phyloP scores from a whole-genome alignment of 1,140 invertebrate species.

The Hydropsyche tenuis region DNA sequence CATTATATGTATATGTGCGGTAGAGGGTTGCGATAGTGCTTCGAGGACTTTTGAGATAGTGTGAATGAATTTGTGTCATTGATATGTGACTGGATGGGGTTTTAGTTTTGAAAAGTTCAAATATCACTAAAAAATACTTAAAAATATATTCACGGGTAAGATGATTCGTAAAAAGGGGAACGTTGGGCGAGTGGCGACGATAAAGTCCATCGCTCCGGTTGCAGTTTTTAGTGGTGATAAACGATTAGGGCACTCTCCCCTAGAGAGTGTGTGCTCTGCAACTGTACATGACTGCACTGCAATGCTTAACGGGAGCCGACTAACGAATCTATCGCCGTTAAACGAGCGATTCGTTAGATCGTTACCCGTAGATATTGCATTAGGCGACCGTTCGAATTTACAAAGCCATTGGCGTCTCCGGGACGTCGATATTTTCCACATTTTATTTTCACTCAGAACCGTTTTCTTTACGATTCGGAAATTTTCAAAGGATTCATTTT shows the following conservation, averaged over 20 bases:
- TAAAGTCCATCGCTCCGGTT: not conserved
- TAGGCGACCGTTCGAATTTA: slow-evolving; percentile 47
- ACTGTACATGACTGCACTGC: slow-evolving; percentile 35
- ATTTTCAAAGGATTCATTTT: too few relatives aligned
- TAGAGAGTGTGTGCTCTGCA: not conserved
- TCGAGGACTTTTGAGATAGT: too few relatives aligned
- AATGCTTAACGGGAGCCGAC: slow-evolving; percentile 46
- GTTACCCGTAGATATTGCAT: slow-evolving; percentile 49
- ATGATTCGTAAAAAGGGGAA: too few relatives aligned
- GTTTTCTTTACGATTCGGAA: not conserved
- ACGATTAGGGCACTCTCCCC: slow-evolving; percentile 20
- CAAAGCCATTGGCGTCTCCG: slow-evolving; percentile 33
- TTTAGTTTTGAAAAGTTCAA: too few relatives aligned
- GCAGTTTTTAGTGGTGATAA: slow-evolving; percentile 39
- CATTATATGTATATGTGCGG: slow-evolving; percentile 19
- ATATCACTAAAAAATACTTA: too few relatives aligned
- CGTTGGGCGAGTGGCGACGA: not conserved
- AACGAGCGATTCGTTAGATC: slow-evolving; percentile 49
- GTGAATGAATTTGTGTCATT: too few relatives aligned
- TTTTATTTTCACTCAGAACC: not conserved
- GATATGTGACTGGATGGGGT: too few relatives aligned
- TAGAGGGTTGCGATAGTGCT: too few relatives aligned
- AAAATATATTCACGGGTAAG: too few relatives aligned
- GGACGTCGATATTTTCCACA: not conserved
- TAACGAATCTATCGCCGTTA: slow-evolving; percentile 51